Conservation (phyloP, 2,113 vertebrate genomes). For the Strix aluco region DNA sequence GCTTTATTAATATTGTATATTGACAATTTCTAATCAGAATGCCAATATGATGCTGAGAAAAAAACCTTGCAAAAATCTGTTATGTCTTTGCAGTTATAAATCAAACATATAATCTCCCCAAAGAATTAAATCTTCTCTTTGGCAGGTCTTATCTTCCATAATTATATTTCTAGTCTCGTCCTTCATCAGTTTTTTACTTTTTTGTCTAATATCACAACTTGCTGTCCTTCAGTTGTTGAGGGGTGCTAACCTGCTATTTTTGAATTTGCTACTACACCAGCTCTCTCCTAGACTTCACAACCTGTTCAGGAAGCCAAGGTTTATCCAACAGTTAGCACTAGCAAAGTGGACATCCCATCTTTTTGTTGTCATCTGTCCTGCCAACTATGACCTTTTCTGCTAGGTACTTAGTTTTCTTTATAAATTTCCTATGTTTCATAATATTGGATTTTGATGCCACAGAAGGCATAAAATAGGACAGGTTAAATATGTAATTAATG, state of each 20-base stretch:
- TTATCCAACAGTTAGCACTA: neutral
- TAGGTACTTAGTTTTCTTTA: neutral
- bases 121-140: neutral
- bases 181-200: neutral
- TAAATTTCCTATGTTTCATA: neutral
- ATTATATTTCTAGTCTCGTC: neutral
- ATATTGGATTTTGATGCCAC: neutral
- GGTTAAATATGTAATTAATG: neutral
- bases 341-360: neutral
- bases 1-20: neutral
- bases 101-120: neutral
- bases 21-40: slow-evolving; percentile 10
- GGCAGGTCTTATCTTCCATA: neutral
- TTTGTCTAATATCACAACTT: neutral
- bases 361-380: neutral
- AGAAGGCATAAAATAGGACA: neutral
- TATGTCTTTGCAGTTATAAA: neutral
- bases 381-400: neutral
- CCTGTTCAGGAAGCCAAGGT: neutral
- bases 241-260: neutral
- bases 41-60: neutral
- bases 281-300: neutral
- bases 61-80: neutral
- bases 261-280: neutral
- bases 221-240: neutral